Percentiles rank a stretch among this genome's conserved stretches.
Evolutionary conservation across 2,888 invertebrate species (phyloP).

Genomic region (Halocaridina rubra): DNA sequence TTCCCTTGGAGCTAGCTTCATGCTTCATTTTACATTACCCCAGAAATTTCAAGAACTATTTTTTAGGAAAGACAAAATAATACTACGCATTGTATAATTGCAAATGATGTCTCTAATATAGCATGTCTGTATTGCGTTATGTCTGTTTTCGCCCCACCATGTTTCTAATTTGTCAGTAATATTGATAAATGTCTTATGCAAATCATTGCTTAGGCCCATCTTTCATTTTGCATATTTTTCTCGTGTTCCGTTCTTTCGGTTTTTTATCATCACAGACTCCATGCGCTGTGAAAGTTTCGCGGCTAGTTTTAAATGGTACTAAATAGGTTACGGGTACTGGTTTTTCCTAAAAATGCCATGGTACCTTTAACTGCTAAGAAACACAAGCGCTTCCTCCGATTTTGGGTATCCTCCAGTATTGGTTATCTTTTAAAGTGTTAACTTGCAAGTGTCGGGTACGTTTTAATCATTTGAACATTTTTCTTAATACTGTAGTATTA

Average conservation of each 20-base stretch:
- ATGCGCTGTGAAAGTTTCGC: conserved; percentile 43
- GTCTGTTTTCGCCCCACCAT: no score
- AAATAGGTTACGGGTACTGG: conserved; percentile 59
- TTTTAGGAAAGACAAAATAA: conserved; percentile 10
- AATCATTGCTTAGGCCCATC: no score
- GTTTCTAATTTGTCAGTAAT: no score
- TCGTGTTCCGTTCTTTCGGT: neutral
- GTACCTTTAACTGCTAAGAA: conserved; percentile 60
- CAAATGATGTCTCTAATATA: conserved; percentile 3
- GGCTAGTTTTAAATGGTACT: conserved; percentile 58
- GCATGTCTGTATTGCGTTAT: no score
- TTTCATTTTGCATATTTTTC: neutral
- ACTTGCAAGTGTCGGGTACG: no score
- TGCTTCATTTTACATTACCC: conserved; percentile 27
- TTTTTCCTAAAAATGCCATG: conserved; percentile 59
- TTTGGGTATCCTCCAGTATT: no score
- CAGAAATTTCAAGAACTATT: conserved; percentile 16
- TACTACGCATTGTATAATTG: conserved; percentile 30
- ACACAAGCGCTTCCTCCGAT: conserved; percentile 48
- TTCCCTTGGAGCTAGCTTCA: conserved; percentile 36
- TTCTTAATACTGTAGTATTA: neutral
- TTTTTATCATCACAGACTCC: neutral
- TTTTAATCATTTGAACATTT: neutral
- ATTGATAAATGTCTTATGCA: no score
- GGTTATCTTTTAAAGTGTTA: no score